A percentile compares a stretch with the other conserved stretches of the same genome.
Evolutionary conservation across 2,888 invertebrate genomes (phyloP).

Genomic region (Macropis europaea): DNA sequence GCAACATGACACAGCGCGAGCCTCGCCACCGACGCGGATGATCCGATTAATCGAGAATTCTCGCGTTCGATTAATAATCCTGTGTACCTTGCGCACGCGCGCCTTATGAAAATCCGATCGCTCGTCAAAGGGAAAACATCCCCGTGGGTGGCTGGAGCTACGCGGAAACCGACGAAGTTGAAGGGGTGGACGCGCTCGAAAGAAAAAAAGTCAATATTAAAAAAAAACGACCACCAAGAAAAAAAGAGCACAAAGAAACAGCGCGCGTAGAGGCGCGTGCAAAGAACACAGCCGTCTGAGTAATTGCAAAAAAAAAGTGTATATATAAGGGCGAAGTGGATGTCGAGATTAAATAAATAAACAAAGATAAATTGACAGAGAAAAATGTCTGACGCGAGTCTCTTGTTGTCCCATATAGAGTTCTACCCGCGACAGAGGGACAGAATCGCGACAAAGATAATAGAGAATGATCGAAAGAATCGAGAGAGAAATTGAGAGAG

Average conservation of each 20-base stretch:
- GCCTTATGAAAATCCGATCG: neutral
- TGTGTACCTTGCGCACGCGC: too few relatives aligned
- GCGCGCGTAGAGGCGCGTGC: neutral
- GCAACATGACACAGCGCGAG: slow-evolving; percentile 12
- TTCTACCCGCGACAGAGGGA: slow-evolving; percentile 69
- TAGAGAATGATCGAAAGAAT: slow-evolving; percentile 53
- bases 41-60: neutral
- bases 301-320: neutral
- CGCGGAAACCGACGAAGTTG: slow-evolving; percentile 51
- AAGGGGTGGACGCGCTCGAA: slow-evolving; percentile 66
- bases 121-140: neutral
- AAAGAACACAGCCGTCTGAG: neutral
- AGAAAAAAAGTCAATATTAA: slow-evolving; percentile 3
- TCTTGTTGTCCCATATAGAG: slow-evolving; percentile 73
- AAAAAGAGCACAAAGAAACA: neutral
- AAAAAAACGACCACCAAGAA: neutral
- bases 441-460: slow-evolving; percentile 59
- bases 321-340: too few relatives aligned
- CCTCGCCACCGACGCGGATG: slow-evolving; percentile 4
- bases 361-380: slow-evolving; percentile 28
- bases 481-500: slow-evolving; percentile 53
- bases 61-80: too few relatives aligned
- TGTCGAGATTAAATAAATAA: neutral
- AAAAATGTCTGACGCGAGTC: slow-evolving; percentile 63
- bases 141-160: slow-evolving; percentile 12